Evolutionary conservation across 2,113 vertebrate species (phyloP), one percentile per base, ranked within the genome.

Genomic region (Prinia subflava): DNA sequence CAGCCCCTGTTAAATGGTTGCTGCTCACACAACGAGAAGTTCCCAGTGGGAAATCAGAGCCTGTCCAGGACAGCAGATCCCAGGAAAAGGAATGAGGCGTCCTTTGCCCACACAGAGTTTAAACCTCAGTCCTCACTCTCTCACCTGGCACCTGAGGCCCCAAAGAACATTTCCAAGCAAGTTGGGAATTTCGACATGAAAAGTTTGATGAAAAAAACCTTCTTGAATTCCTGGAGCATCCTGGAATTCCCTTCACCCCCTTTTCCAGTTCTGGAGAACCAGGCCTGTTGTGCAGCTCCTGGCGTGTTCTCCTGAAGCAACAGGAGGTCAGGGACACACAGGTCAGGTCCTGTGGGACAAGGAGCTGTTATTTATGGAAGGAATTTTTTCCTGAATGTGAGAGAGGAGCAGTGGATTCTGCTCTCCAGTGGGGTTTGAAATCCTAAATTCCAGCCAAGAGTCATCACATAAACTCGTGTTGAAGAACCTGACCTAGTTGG

Each of bases 401-500:
- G 78, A 89, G 53, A 71, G 35, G 33, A 74, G 85, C 74, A 37
- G 31, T 80, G 46, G 55, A 65, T 86, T 90, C 79, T 46, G 42
- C 49, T 88, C n/a, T 53, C 47, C 21, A 13, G 30, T 27, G 83
- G 84, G 55, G 46, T 79, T 93, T 64, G 49, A 70, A 95, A 85
- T 67, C 63, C 70, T 46, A 20, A 65, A 69, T 87, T 68, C 81
- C 84, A 77, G 84, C 67, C 78, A 91, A 42, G 49, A 87, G 67
- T 81, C 92, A 71, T 67, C 81, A 33, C 91, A 70, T 50, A 88
- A 95, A 76, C 88, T 93, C 59, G 68, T 83, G 87, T 74, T 87
- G 91, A 87, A 75, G 91, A 95, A 92, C 91, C 91, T 95, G 94
- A 95, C 91, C 93, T 80, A 92, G 82, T 95, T 90, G 70, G 92